Percentiles rank a stretch among this genome's conserved stretches.
Conservation (phyloP, 2,888 invertebrate genomes). For the Octonoba sinensis region DNA sequence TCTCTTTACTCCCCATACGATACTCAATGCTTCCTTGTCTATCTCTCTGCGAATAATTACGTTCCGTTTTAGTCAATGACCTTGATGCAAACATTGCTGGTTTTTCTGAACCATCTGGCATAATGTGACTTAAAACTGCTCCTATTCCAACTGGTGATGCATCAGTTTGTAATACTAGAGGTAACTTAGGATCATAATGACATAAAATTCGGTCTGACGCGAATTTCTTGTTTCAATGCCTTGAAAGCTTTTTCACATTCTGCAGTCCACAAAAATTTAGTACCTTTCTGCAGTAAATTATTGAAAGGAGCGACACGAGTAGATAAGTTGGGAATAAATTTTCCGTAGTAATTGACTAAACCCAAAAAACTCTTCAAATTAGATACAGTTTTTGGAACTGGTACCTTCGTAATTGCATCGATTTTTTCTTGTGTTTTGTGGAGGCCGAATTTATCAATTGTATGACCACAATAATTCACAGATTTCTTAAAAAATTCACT, state of each 20-base stretch:
- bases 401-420: conserved; percentile 44
- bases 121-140: conserved; percentile 69
- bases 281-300: conserved; percentile 38
- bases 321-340: conserved; percentile 42
- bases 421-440: conserved; percentile 37
- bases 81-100: conserved; percentile 71
- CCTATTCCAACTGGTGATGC: conserved; percentile 67
- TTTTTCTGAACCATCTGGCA: conserved; percentile 69
- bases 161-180: conserved; percentile 55
- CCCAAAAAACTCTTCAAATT: conserved; percentile 39
- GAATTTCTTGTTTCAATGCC: conserved; percentile 32
- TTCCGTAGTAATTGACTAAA: conserved; percentile 45
- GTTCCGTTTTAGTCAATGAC: conserved; percentile 68
- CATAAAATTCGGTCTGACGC: conserved; percentile 61
- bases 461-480: no score
- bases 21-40: conserved; percentile 70
- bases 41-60: conserved; percentile 70
- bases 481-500: no score
- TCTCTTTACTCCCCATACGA: conserved; percentile 68
- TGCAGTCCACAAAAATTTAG: conserved; percentile 36
- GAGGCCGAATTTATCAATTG: conserved; percentile 38
- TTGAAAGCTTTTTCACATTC: conserved; percentile 38
- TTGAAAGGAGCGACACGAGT: conserved; percentile 35
- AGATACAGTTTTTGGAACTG: conserved; percentile 41
- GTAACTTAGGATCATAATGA: conserved; percentile 67